Percentiles rank a stretch among this genome's conserved stretches.
Evolutionary conservation across 2,113 vertebrate species (phyloP).

Genomic region (Himantopus leucocephalus): DNA sequence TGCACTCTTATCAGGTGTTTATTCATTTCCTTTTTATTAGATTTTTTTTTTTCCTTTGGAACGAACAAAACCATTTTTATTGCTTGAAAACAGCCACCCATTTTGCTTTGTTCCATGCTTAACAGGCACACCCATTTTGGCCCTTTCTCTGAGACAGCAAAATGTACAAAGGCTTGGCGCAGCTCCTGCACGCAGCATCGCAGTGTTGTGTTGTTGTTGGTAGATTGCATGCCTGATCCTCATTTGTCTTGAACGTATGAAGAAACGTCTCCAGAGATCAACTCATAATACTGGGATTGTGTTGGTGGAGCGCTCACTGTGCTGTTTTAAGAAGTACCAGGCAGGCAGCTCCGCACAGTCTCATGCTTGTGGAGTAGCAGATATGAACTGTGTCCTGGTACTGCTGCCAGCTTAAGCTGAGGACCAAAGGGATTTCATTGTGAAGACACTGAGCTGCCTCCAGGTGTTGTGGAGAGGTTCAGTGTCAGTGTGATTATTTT

Average conservation of each 20-base stretch:
- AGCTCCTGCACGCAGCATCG: not conserved
- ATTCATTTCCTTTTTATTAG: not conserved
- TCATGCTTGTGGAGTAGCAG: not conserved
- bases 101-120: slow-evolving; percentile 8
- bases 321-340: not conserved
- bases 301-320: not conserved
- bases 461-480: not conserved
- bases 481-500: not conserved
- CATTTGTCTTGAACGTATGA: not conserved
- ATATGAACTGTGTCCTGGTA: rapidly evolving
- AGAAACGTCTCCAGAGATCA: not conserved
- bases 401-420: not conserved
- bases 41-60: not conserved
- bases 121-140: not conserved
- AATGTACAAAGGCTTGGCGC: not conserved
- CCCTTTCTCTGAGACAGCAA: not conserved
- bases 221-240: not conserved
- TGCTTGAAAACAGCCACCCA: not conserved
- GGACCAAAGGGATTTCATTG: not conserved
- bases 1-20: not conserved
- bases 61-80: not conserved
- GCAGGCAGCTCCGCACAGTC: not conserved
- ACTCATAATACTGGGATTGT: not conserved
- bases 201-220: not conserved
- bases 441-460: not conserved